Percentiles rank a stretch among this genome's conserved stretches.
phyloP scores from a whole-genome alignment of 1,140 invertebrate species.

The Lerema accius region DNA sequence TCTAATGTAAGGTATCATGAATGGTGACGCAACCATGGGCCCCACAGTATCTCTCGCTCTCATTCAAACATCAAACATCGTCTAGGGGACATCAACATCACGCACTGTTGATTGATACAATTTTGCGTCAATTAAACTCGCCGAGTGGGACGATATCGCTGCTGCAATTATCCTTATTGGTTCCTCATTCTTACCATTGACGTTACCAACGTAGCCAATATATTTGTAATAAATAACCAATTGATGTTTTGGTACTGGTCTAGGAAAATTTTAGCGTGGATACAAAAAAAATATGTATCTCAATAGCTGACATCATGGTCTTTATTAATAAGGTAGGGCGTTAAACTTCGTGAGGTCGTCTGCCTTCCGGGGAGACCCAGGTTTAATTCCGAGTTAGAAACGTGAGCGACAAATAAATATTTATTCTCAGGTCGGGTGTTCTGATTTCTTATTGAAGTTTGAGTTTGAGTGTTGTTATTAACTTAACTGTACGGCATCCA shows the following conservation, averaged over 20 bases:
- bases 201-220: constrained; percentile 45
- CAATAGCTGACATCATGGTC: too few relatives aligned
- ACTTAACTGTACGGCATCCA: constrained; percentile 1
- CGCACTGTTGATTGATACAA: constrained; percentile 72
- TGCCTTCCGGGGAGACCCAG: too few relatives aligned
- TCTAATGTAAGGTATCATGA: too few relatives aligned
- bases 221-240: constrained; percentile 49
- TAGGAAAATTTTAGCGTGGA: constrained; percentile 17
- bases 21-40: constrained; percentile 4
- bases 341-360: too few relatives aligned
- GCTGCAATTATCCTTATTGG: constrained; percentile 76
- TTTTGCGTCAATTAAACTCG: constrained; percentile 76
- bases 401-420: background rate
- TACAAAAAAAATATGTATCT: too few relatives aligned
- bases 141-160: constrained; percentile 51
- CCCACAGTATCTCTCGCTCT: constrained; percentile 11
- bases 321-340: too few relatives aligned
- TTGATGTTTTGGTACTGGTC: constrained; percentile 39
- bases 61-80: constrained; percentile 35
- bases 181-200: constrained; percentile 69
- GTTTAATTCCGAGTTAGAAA: too few relatives aligned
- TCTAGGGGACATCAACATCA: constrained; percentile 42
- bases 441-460: too few relatives aligned
- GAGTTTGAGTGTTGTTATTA: background rate
- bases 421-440: background rate